Base-by-base conservation (phyloP, 1,140 invertebrate genomes). In the Planococcus citri region DNA sequence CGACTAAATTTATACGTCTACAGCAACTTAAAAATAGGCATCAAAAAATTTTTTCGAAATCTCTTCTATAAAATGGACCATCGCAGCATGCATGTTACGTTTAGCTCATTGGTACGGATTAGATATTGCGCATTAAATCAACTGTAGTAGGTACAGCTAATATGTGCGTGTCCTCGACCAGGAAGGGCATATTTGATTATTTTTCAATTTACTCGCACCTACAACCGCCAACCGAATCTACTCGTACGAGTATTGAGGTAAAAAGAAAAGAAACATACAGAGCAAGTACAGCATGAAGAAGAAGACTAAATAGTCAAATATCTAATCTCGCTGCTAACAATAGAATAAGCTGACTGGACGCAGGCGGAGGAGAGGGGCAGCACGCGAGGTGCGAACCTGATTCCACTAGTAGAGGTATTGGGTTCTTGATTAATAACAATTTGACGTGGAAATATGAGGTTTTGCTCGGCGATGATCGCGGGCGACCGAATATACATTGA, bases 361-460 rank as follows among this genome's bases (percentile, higher is more conserved):
- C n/a, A n/a, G n/a, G n/a, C n/a, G n/a, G n/a, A n/a, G n/a, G n/a
- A n/a, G n/a, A n/a, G n/a, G n/a, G n/a, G n/a, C 2, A 64, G 20
- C 17, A 27, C 24, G 6, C 14, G 60, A 24, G 60, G 60, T 64
- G 25, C 21, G 60, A 64, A 64, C 14, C 22, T 25, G 60, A 24
- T 27, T 25, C 60, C 6, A 64, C 21, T 64, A 27, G 60, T 64
- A n/a, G n/a, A n/a, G n/a, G n/a, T n/a, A n/a, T n/a, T n/a, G 25
- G 60, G 22, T 64, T 64, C 60, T 64, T 64, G 60, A 64, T 64
- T 64, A 64, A 64, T 64, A 64, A 64, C 60, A 27, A 64, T 27
- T 64, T 64, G 60, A 64, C 60, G 60, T 64, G 60, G 60, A 64
- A 21, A 64, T 64, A 64, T 64, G 60, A 64, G 60, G 60, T 64